phyloP scores from a whole-genome alignment of 2,888 invertebrate genomes.

The Dexiosoma caninum region DNA sequence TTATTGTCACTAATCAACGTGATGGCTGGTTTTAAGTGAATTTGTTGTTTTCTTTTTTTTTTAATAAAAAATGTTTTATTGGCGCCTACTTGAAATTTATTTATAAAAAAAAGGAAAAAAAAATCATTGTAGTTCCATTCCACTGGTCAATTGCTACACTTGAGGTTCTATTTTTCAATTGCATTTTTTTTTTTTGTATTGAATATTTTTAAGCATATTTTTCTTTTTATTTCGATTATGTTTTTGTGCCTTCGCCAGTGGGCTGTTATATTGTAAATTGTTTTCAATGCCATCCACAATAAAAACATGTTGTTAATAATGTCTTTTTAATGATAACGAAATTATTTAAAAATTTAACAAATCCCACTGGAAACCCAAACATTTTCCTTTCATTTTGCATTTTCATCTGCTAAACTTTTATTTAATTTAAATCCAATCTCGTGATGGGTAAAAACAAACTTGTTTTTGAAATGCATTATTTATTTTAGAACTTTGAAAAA shows the following conservation, averaged over 20 bases:
- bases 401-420: conserved; percentile 10
- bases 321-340: conserved; percentile 54
- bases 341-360: conserved; percentile 34
- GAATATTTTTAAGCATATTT: conserved; percentile 36
- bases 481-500: background rate
- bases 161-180: conserved; percentile 15
- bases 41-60: background rate
- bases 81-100: conserved; percentile 51
- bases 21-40: conserved; percentile 11
- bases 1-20: conserved; percentile 42
- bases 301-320: conserved; percentile 43
- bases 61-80: conserved; percentile 35
- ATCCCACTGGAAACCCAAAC: conserved; percentile 51
- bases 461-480: conserved; percentile 28
- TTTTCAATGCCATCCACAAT: conserved; percentile 53
- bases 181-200: background rate
- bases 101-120: background rate
- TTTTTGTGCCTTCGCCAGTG: background rate
- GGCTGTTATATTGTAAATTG: conserved; percentile 23
- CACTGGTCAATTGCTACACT: conserved; percentile 47
- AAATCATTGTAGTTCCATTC: conserved; percentile 31
- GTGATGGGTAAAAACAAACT: background rate
- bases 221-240: background rate
- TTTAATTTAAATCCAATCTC: conserved; percentile 22
- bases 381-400: conserved; percentile 7